Evolutionary conservation across 2,888 invertebrate genomes (phyloP), one percentile per base, ranked within the genome.

Genomic region (Drosophila borborema): DNA sequence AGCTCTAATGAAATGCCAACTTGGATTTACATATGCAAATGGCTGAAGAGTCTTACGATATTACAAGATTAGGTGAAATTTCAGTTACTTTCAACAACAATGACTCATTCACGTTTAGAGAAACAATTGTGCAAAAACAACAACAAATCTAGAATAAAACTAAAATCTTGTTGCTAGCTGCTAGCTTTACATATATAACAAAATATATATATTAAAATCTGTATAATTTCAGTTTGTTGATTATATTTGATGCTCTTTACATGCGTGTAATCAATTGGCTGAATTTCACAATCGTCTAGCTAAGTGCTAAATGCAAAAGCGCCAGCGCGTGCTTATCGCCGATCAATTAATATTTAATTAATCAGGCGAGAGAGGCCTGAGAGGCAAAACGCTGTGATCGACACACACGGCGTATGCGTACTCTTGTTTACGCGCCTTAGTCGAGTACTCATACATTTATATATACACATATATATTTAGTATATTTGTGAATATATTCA

Each of bases 301-400:
- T 38, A 72, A 62, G 71, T 73, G 81, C 59, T 65, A 74, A 61
- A 59, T 53, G 46, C 59, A 74, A 66, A 83, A 65, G 86, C 70
- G 77, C 48, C 68, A 74, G 60, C 61, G 74, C 70, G 65, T 71
- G 81, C 88, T 83, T 89, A 90, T 91, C 91, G 83, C 62, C 75
- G 79, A 81, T 73, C 91, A 91, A 90, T 90, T 91, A 91, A 90
- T 88, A 83, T 91, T 90, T 90, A 91, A 91, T 91, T 91, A 91
- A 91, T 79, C 80, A 80, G 80, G 51, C 75, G 75, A 64, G 62
- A 20, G 20, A 20, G 74, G 72, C 23, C 20, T 48, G 56, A 12
- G 68, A 23, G 56, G 49, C n/a, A 28, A 28, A 38, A 12, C 6
- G 46, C 14, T 66, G 23, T 18, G 12, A 31, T 40, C 34, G 72